Evolutionary conservation across 1,140 invertebrate species (phyloP).

Genomic region (Rhagoletis zephyria): DNA sequence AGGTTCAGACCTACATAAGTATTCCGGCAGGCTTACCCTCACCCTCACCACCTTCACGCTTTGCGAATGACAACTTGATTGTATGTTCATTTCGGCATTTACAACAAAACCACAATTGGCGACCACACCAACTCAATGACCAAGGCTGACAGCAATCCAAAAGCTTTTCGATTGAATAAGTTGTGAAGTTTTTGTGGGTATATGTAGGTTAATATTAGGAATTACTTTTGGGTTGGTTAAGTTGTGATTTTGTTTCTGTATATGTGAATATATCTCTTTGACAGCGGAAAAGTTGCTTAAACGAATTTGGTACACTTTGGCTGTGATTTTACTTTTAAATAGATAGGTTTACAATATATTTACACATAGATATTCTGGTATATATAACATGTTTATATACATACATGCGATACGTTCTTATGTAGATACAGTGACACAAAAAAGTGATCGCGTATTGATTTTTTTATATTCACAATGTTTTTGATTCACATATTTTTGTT

Average conservation of each 20-base stretch:
- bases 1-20: neutral
- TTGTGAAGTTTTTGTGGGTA: neutral
- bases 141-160: neutral
- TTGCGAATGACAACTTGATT: neutral
- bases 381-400: too few relatives aligned
- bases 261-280: neutral
- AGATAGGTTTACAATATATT: too few relatives aligned
- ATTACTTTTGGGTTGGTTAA: neutral
- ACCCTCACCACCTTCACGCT: neutral
- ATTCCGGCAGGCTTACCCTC: neutral
- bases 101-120: neutral
- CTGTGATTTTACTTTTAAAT: too few relatives aligned
- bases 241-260: neutral
- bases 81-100: conserved; percentile 3
- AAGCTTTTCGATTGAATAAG: neutral
- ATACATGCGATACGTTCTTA: too few relatives aligned
- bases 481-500: too few relatives aligned
- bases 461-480: too few relatives aligned
- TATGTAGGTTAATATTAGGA: neutral
- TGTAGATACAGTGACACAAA: too few relatives aligned
- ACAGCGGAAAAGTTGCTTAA: conserved; percentile 23
- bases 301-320: neutral
- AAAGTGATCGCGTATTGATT: too few relatives aligned
- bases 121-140: neutral
- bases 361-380: too few relatives aligned